These are phyloP conservation scores for Agrotis puta DNA, from an alignment of 2,888 invertebrate genomes.

Conservation along the genomic window DNA sequence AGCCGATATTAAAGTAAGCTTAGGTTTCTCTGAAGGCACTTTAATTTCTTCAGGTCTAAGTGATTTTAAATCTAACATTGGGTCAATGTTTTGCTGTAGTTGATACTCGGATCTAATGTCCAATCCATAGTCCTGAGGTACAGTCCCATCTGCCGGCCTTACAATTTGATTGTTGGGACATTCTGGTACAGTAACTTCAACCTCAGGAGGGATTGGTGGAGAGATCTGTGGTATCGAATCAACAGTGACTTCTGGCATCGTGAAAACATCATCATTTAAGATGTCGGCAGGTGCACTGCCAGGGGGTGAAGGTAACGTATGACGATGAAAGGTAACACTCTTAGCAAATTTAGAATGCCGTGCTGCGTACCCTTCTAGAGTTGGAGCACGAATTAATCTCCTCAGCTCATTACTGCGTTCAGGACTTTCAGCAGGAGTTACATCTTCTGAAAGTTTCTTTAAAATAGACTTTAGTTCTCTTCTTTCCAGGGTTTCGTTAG, in stretches of 20 bases:
- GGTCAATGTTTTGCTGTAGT: slow-evolving; percentile 78
- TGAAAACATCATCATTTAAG: slow-evolving; percentile 79
- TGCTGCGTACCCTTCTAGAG: slow-evolving; percentile 96
- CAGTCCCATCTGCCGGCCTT: slow-evolving; percentile 65
- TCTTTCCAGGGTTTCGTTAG: slow-evolving; percentile 96
- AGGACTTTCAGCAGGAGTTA: slow-evolving; percentile 87
- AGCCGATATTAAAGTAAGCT: slow-evolving; percentile 90
- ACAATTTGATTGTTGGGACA: slow-evolving; percentile 70
- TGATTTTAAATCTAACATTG: slow-evolving; percentile 82
- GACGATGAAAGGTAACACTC: slow-evolving; percentile 96
- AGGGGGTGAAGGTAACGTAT: slow-evolving; percentile 96
- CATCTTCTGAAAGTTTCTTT: slow-evolving; percentile 95
- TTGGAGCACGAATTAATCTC: slow-evolving; percentile 95
- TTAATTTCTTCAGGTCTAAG: slow-evolving; percentile 89
- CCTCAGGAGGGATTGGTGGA: slow-evolving; percentile 63
- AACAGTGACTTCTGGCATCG: slow-evolving; percentile 78
- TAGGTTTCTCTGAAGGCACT: slow-evolving; percentile 90
- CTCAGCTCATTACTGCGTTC: slow-evolving; percentile 91
- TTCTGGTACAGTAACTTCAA: slow-evolving; percentile 65
- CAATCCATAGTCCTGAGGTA: slow-evolving; percentile 71
- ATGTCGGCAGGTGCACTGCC: slow-evolving; percentile 85
- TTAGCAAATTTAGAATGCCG: slow-evolving; percentile 96
- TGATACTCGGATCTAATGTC: slow-evolving; percentile 80
- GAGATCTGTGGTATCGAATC: slow-evolving; percentile 69
- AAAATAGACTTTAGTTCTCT: slow-evolving; percentile 96